Evolutionary conservation across 1,140 invertebrate genomes (phyloP).

Genomic region (Atta cephalotes): DNA sequence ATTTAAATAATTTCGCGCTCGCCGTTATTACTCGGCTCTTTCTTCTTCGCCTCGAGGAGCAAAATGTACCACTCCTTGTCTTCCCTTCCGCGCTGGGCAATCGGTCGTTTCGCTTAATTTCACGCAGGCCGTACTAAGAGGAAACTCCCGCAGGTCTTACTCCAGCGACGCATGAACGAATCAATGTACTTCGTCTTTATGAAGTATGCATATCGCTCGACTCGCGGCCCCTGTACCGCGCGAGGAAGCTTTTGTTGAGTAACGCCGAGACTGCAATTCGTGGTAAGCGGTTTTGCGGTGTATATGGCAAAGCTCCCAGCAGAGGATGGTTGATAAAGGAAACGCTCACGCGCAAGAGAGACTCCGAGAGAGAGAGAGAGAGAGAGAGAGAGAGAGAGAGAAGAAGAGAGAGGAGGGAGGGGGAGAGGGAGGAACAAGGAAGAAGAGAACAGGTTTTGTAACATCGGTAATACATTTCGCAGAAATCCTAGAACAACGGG

Average conservation of each 20-base stretch:
- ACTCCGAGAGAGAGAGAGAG: neutral
- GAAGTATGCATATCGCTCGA: slow-evolving; percentile 49
- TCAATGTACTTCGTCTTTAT: slow-evolving; percentile 27
- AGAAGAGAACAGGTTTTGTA: neutral
- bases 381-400: neutral
- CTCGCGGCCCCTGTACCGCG: slow-evolving; percentile 28
- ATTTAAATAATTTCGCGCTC: slow-evolving; percentile 46
- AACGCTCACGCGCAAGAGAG: neutral
- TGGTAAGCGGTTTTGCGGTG: slow-evolving; percentile 61
- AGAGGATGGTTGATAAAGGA: slow-evolving; percentile 45
- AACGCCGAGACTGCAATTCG: slow-evolving; percentile 62
- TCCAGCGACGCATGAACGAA: slow-evolving; percentile 19
- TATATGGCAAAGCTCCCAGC: slow-evolving; percentile 29
- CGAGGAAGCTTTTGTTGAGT: slow-evolving; percentile 55
- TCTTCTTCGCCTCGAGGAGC: neutral
- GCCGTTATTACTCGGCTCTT: slow-evolving; percentile 40
- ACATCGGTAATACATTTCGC: slow-evolving; percentile 42
- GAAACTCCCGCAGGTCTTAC: neutral
- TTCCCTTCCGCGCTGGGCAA: neutral
- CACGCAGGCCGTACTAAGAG: neutral
- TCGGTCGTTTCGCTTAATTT: slow-evolving; percentile 13
- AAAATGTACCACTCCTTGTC: neutral
- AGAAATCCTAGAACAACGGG: slow-evolving; percentile 51
- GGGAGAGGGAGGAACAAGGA: neutral
- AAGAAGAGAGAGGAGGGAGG: neutral